Evolutionary conservation across 2,888 invertebrate genomes (phyloP), one percentile per base, ranked within the genome.

Genomic region (Aricia artaxerxes): DNA sequence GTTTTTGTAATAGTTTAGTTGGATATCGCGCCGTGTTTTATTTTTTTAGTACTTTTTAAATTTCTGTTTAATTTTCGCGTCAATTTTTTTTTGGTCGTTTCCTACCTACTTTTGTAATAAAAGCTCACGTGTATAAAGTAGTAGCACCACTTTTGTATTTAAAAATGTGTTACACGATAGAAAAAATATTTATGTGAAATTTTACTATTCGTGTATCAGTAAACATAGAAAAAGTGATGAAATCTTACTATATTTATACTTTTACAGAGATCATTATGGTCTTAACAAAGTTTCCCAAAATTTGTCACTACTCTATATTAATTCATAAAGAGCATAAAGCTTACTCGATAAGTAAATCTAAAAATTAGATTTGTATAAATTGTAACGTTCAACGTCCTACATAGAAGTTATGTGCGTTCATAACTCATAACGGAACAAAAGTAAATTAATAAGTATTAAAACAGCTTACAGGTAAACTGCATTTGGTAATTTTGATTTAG

Each of bases 381-480:
- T 61, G 9, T 24, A 61, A 24, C 24, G 6, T 61, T 61, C 24
- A 69, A 69, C 31, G 31, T 64, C 35, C 35, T 69, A 69, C 13
- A 5, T 69, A 73, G 40, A 16, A 73, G 31, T 35, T 76, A 53
- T 35, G 35, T 53, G 35, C 35, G 35, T 35, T 11, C 16, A 57
- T 76, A 53, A 57, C 53, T 76, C 53, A 35, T 53, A 13, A 57
- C 76, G 49, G 76, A 76, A 49, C 76, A 76, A 76, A 76, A 49
- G 24, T 76, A 53, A 76, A 76, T 35, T 76, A 76, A 57, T 76
- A 57, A 57, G 53, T 76, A 57, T 76, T 75, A 75, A 75, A 76
- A 76, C 76, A 76, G 76, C 76, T 76, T 76, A 76, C 76, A 31
- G 76, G 76, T 76, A 76, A 76, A 76, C 35, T 76, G 57, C 76